Evolutionary conservation across 2,888 invertebrate species (phyloP), one percentile per base, ranked within the genome.

Genomic region (Aphodius granarius): DNA sequence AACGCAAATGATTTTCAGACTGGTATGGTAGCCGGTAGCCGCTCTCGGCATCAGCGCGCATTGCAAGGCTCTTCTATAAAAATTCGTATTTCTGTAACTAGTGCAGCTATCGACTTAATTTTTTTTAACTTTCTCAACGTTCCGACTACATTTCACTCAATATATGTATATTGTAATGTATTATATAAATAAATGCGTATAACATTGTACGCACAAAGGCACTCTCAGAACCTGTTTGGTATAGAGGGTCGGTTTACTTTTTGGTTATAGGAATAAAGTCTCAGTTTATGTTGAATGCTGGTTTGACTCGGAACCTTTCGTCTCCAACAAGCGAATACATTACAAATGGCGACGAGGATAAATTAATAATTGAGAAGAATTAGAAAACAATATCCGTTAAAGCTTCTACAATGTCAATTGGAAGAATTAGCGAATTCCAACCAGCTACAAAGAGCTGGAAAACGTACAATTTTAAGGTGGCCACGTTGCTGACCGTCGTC

Each of bases 401-500:
- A n/a, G n/a, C 13, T 19, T 9, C 68, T n/a, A 73, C 17, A 63
- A 75, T 75, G 75, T 75, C 73, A n/a, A 66, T 76, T 2, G 68
- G 70, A 5, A 76, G 68, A 23, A 73, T 76, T 19, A 73, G 43
- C 43, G 43, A 43, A 3, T 43, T 43, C 13, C 43, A 43, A 43
- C 43, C 43, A 43, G n/a, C n/a, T n/a, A n/a, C n/a, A n/a, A n/a
- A n/a, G n/a, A n/a, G 75, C 21, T 74, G 72, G 66, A 43, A 43
- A 6, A 75, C 71, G 22, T 77, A 77, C 63, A 66, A 76, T 6
- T 66, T 65, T n/a, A 76, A 76, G 63, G 72, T 71, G 63, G 21
- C 76, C 9, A 65, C 73, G 9, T 73, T 78, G 22, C 2, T 78
- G 22, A 72, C 74, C n/a, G 66, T 66, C 13, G 72, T 76, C 2